Base-by-base conservation (phyloP, 2,888 invertebrate genomes). In the Yponomeuta cagnagella region DNA sequence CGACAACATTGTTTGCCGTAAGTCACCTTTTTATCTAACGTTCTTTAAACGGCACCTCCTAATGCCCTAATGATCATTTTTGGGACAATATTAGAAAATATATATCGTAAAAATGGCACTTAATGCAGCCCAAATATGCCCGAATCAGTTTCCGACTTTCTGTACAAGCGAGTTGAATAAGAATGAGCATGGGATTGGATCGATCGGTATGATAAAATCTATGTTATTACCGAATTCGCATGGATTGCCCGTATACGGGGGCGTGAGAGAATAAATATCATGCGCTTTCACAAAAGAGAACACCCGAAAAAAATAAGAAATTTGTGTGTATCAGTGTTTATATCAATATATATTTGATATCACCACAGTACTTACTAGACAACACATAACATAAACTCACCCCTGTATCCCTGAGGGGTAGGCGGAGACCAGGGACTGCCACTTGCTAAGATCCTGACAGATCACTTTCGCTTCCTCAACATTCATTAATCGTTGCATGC, bases 111-210 rank as follows among this genome's bases (percentile, higher is more conserved):
- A 85, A 83, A 81, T 80, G 81, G 43, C 43, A 43, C 43, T 82
- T 85, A 87, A 88, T 88, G 86, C 87, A 89, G 89, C 82, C 82
- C 80, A 85, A 89, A 89, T 87, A 79, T 78, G 63, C 83, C 82
- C 77, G 83, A 84, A 86, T 86, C 83, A 84, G 85, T 82, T 85
- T 79, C 43, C 9, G 43, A 43, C 43, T 43, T 43, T 43, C 79
- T 79, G 78, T 74, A 79, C 77, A 80, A 78, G 83, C 84, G 88
- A 84, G 84, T 85, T 85, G 90, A 90, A 90, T 90, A 89, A 84
- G 81, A 90, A 90, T 90, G 85, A 87, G 85, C 80, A 83, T 82
- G 85, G 88, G 15, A 90, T 88, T 89, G 88, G 88, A 90, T 86
- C 85, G 88, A 90, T 86, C 85, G 81, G 81, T 77, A 78, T 74